Percentiles rank a stretch among this genome's conserved stretches.
phyloP scores from a whole-genome alignment of 2,113 vertebrate genomes.

The Lepisosteus osseus region DNA sequence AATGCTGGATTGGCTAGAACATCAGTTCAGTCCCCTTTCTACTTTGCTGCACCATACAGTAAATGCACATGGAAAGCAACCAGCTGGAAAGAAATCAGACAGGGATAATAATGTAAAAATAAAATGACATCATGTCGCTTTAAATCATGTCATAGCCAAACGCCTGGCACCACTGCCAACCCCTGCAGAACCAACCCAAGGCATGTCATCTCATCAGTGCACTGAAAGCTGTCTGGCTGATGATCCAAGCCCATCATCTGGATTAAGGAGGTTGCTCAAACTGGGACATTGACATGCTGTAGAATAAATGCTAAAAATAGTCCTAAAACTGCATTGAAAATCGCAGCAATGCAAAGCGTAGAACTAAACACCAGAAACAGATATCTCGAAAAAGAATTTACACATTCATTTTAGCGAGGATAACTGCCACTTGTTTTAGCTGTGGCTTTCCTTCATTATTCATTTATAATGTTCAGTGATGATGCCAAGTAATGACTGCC shows the following conservation, averaged over 20 bases:
- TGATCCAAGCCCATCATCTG: slow-evolving; percentile 6
- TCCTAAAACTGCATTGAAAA: no score
- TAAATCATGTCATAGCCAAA: slow-evolving; percentile 24
- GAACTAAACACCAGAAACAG: no score
- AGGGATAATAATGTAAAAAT: background rate
- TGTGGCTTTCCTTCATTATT: no score
- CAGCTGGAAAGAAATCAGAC: slow-evolving; percentile 14
- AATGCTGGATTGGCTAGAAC: slow-evolving; percentile 4
- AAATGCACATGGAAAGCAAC: background rate
- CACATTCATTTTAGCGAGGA: no score
- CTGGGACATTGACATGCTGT: background rate
- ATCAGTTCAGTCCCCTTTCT: background rate
- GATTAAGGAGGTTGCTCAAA: slow-evolving; percentile 28
- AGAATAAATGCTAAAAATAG: no score
- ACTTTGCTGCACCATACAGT: background rate
- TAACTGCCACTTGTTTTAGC: no score
- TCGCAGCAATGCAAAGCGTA: no score
- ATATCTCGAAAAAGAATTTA: no score
- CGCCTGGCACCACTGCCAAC: slow-evolving; percentile 10
- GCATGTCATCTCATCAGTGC: slow-evolving; percentile 24
- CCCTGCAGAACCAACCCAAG: background rate
- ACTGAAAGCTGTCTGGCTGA: slow-evolving; percentile 22
- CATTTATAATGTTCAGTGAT: no score
- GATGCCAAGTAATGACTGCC: no score
- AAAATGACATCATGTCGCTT: slow-evolving; percentile 26